phyloP scores from a whole-genome alignment of 2,113 vertebrate genomes.

The Phycodurus eques region DNA sequence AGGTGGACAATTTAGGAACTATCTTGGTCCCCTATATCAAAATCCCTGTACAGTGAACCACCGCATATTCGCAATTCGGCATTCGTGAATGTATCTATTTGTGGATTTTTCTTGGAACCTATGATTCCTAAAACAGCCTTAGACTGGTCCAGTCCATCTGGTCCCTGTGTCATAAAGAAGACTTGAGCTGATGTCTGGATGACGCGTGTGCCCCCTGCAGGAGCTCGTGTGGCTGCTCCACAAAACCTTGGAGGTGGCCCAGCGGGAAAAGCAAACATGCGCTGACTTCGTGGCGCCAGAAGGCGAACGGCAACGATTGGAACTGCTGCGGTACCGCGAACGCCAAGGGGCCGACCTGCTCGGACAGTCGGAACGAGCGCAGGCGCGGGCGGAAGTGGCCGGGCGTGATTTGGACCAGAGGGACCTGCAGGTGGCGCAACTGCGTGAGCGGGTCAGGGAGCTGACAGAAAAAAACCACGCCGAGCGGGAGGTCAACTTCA shows the following conservation, averaged over 20 bases:
- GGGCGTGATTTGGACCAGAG: slow-evolving; percentile 62
- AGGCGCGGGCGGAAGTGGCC: slow-evolving; percentile 68
- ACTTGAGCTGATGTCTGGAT: background rate
- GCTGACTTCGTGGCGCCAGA: slow-evolving; percentile 75
- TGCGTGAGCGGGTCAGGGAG: slow-evolving; percentile 73
- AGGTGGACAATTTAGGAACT: too few relatives aligned
- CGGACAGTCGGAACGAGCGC: slow-evolving; percentile 67
- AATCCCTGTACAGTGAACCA: background rate
- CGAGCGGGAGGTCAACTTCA: slow-evolving; percentile 77
- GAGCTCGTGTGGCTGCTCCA: slow-evolving; percentile 90
- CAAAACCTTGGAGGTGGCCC: slow-evolving; percentile 86
- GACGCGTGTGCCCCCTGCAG: slow-evolving; percentile 55
- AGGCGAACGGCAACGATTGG: slow-evolving; percentile 81
- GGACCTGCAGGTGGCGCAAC: slow-evolving; percentile 74
- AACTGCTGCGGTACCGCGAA: slow-evolving; percentile 85
- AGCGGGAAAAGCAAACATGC: slow-evolving; percentile 86
- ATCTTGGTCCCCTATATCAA: too few relatives aligned
- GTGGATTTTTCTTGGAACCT: too few relatives aligned
- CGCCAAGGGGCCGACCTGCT: slow-evolving; percentile 77
- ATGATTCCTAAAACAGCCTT: background rate
- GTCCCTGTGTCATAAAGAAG: too few relatives aligned
- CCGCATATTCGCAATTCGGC: background rate
- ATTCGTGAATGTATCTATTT: background rate
- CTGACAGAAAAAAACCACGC: slow-evolving; percentile 85
- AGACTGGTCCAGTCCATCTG: background rate